Base-by-base conservation (phyloP, 2,113 vertebrate species). In the Engraulis encrasicolus region DNA sequence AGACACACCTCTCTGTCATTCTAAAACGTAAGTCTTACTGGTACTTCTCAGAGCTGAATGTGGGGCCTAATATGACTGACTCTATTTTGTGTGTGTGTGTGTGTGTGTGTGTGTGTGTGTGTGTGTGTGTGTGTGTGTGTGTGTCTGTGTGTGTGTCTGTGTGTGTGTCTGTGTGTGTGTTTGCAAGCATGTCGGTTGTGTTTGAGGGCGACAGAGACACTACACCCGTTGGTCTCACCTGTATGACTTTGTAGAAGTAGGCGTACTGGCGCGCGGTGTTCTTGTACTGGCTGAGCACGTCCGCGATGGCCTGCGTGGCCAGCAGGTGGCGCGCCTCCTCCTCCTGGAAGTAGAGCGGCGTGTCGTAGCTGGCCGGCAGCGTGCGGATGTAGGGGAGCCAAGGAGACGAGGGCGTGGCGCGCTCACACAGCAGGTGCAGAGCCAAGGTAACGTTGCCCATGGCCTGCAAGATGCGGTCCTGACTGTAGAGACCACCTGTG, bases 371-470 rank as follows among this genome's bases (percentile, higher is more conserved):
- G 80, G 86, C 92, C 82, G 98, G 98, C 31, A 99, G 97, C 2
- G 96, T 97, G 91, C 96, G 97, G 91, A 99, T 98, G 92, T 99
- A 99, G 18, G 98, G 97, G 86, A 96, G 93, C 98, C 98, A 99
- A 91, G 94, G 94, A 0, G 98, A 99, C 82, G 86, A 91, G 0
- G 98, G 96, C 90, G 94, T 92, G 66, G 96, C 95, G 27, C 98
- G 92, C 88, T 99, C 98, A 66, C 98, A 99, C 86, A 99, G 95
- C 90, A 99, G 95, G 89, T 99, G 98, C 17, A 99, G 96, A 52
- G 98, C 98, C 92, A 99, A 89, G 0, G 98, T 96, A 88, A 99
- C 98, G 50, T 99, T 99, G 19, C 97, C 98, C 98, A 99, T 99
- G 52, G 98, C 98, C 93, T 99, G 98, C 27, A 99, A 94, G 91